phyloP scores from a whole-genome alignment of 2,113 vertebrate species.

The Leptocoma aspasia region DNA sequence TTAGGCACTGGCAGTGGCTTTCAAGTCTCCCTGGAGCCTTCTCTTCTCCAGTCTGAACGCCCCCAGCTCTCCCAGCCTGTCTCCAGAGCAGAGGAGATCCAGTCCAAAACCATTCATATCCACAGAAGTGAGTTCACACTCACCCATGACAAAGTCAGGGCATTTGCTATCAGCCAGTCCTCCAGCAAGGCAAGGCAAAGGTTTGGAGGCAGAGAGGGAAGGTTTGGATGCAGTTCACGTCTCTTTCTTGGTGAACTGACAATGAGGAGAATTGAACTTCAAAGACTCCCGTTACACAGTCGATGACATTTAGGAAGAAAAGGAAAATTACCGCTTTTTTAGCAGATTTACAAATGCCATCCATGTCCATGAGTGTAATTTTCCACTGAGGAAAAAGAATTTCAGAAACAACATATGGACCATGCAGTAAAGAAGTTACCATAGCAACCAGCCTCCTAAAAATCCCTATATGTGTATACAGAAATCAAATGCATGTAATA shows the following conservation, averaged over 20 bases:
- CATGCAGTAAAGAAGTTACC: conserved; percentile 47
- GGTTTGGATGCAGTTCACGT: conserved; percentile 14
- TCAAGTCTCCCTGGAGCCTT: background rate
- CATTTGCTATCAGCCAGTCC: background rate
- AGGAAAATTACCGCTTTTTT: conserved; percentile 3
- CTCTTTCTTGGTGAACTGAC: conserved; percentile 1
- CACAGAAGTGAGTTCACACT: background rate
- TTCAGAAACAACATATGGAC: conserved; percentile 52
- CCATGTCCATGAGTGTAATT: conserved; percentile 57
- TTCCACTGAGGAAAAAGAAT: conserved; percentile 46
- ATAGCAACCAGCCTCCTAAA: conserved; percentile 58
- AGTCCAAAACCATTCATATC: background rate
- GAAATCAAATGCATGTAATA: conserved; percentile 20
- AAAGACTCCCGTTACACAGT: conserved; percentile 45
- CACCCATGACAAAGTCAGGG: background rate
- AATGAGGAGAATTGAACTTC: conserved; percentile 32
- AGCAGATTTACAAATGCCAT: conserved; percentile 50
- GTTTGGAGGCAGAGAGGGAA: background rate
- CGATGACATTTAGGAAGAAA: conserved; percentile 52
- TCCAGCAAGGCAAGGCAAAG: background rate
- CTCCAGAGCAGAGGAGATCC: background rate
- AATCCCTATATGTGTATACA: background rate
- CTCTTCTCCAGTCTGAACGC: background rate
- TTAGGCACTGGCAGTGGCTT: background rate
- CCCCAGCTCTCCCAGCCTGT: background rate